Evolutionary conservation across 30 jellyfish, hydroid and myxozoan genomes (phyloP).

Genomic region (Hydractinia symbiolongicarpus): DNA sequence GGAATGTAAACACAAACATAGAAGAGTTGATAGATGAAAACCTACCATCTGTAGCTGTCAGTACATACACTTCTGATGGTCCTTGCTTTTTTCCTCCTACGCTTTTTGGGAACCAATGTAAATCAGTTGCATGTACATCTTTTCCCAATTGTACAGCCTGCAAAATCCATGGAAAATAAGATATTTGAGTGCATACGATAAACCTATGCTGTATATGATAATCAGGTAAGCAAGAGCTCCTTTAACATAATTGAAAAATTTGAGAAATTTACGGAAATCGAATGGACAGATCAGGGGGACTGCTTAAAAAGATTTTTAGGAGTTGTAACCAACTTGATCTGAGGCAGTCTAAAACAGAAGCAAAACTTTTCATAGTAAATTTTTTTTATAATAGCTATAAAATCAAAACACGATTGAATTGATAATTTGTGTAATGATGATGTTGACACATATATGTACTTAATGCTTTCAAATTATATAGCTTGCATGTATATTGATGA

Average conservation of each 20-base stretch:
- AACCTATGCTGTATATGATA: no score
- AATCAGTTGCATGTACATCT: constrained; percentile 71
- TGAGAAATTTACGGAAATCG: neutral
- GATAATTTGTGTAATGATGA: no score
- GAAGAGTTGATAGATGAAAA: neutral
- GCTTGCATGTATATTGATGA: no score
- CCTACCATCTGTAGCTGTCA: constrained; percentile 80
- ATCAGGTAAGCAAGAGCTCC: no score
- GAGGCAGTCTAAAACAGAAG: no score
- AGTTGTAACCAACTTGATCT: no score
- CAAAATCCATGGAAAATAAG: neutral
- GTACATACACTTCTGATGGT: constrained; percentile 69
- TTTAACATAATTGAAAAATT: neutral
- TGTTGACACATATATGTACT: no score
- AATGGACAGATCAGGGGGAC: neutral
- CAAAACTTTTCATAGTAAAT: no score
- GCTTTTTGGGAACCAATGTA: constrained; percentile 86
- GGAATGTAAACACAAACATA: neutral
- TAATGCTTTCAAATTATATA: no score
- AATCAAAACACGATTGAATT: no score
- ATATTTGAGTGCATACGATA: neutral
- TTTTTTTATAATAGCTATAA: no score
- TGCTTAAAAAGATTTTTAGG: neutral
- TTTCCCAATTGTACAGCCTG: constrained; percentile 83
- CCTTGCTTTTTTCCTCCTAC: constrained; percentile 78